Conservation (phyloP, 2,797 vertebrate genomes). For the Syngnathus acus region DNA sequence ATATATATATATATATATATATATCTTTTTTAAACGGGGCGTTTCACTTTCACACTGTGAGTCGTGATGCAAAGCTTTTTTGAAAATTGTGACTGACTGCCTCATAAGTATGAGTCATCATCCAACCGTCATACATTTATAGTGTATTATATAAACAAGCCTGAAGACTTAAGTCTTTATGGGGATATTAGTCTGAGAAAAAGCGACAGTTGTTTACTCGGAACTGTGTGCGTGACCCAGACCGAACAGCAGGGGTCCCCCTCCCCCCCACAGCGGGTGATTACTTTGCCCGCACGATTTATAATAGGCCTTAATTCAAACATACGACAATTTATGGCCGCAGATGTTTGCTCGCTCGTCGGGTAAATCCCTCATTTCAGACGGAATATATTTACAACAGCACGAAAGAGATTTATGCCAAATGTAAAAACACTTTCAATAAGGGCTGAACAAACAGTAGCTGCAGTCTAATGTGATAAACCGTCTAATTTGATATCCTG, state of each 20-base stretch:
- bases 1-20: background rate
- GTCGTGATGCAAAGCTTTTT: background rate
- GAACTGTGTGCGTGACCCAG: constrained; percentile 18
- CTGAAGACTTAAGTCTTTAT: background rate
- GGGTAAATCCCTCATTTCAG: constrained; percentile 9
- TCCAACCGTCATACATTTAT: background rate
- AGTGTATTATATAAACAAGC: background rate
- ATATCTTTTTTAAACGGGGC: background rate
- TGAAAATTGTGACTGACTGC: background rate
- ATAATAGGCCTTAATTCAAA: constrained; percentile 40
- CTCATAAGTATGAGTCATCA: background rate
- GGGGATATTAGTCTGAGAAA: background rate
- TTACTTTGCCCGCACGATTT: constrained; percentile 37
- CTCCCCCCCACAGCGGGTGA: constrained; percentile 21
- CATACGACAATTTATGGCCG: constrained; percentile 22
- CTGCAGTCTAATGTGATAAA: constrained; percentile 4
- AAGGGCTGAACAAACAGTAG: constrained; percentile 3
- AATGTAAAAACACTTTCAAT: constrained; percentile 12
- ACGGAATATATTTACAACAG: constrained; percentile 11
- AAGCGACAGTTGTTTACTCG: background rate
- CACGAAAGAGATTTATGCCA: constrained; percentile 7
- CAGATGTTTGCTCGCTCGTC: constrained; percentile 19
- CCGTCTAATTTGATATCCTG: constrained; percentile 15
- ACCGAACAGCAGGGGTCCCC: constrained; percentile 51
- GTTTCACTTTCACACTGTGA: background rate